Conservation (phyloP, 2,888 invertebrate genomes). For the Drosophila bunnanda region DNA sequence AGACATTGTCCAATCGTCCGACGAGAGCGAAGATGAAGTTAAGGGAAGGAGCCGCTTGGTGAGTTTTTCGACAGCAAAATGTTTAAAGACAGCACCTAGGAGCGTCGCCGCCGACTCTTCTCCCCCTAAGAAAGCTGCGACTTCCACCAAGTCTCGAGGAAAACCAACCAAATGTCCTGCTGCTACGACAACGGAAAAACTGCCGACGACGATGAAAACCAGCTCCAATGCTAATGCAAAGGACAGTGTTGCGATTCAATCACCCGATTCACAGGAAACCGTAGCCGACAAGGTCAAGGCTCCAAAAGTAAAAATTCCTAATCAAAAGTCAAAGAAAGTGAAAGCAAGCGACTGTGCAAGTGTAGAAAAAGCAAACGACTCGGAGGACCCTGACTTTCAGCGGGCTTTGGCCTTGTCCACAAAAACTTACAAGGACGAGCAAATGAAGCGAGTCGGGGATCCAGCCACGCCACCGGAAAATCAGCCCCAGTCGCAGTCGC, state of each 20-base stretch:
- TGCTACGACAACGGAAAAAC: not conserved
- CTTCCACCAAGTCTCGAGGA: not conserved
- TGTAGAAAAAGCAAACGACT: not conserved
- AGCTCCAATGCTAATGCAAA: not conserved
- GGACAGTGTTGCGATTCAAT: not conserved
- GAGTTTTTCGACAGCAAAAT: not conserved
- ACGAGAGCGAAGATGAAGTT: not conserved
- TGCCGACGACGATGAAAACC: not conserved
- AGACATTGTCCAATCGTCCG: not conserved
- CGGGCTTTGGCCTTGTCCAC: constrained; percentile 56
- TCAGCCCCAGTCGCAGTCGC: constrained; percentile 27
- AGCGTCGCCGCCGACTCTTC: not conserved
- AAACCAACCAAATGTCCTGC: not conserved
- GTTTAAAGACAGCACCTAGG: no score
- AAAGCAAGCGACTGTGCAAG: not conserved
- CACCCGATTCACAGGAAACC: constrained; percentile 1
- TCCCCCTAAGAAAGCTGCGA: not conserved
- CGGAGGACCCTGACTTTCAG: constrained; percentile 40
- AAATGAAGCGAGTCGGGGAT: not conserved
- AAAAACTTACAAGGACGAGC: constrained; percentile 44
- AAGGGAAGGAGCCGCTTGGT: not conserved
- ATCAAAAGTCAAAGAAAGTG: not conserved
- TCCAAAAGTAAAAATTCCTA: not conserved
- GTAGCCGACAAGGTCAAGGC: not conserved
- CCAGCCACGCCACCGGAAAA: not conserved